Base-by-base conservation (phyloP, 2,113 vertebrate species). In the Laterallus jamaicensis region DNA sequence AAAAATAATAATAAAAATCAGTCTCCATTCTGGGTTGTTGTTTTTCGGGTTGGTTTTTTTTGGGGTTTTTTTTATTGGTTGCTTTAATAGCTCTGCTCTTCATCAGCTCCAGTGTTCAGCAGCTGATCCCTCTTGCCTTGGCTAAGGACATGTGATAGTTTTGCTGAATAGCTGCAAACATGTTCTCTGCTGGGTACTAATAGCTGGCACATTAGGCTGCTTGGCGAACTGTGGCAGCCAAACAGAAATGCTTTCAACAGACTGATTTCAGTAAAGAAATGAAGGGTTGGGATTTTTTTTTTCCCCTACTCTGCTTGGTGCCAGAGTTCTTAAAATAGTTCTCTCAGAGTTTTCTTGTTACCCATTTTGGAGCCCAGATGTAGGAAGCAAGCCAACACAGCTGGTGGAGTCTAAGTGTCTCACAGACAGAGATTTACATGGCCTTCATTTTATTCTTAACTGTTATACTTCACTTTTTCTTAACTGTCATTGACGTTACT, bases 311-410 rank as follows among this genome's bases (percentile, higher is more conserved):
- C 82, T 95, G 42, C 76, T 78, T 80, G 70, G 81, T 97, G 97
- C 96, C 97, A 97, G 94, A 92, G 93, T 93, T 95, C 96, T 97
- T 97, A 97, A 98, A 98, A 98, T 98, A 98, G 96, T 93, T 96
- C 82, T 95, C 86, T 97, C 93, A 86, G 90, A 96, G 90, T 94
- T 76, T 97, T 96, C 93, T 95, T 95, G 54, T 96, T 96, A 93
- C 95, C 95, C 90, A 64, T 81, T 95, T 97, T 88, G 62, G 89
- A 98, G 60, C 82, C 96, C 97, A 98, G 97, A 98, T 97, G 90
- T 90, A 96, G 92, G 92, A 97, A 95, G 59, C 29, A 73, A 96
- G 96, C 97, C 97, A 98, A 69, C 95, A 95, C 97, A 97, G 96
- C 97, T 98, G 97, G 96, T 95, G 79, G 54, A 96, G 87, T 66